Evolutionary conservation across 2,113 vertebrate genomes (phyloP).

Genomic region (Prionailurus bengalensis): DNA sequence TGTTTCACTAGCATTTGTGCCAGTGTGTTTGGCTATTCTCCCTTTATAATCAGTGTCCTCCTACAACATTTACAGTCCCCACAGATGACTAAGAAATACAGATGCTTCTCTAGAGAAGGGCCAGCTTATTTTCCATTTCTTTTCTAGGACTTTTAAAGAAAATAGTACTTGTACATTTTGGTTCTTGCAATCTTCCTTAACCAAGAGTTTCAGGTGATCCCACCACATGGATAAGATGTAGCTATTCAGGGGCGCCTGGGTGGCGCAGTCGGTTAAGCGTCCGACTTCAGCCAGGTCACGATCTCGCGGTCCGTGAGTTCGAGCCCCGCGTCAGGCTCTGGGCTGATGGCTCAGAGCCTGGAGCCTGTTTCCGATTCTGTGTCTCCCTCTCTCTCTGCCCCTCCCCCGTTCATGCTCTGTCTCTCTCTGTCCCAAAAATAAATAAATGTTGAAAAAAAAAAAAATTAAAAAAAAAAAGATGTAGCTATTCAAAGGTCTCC

Average conservation of each 20-base stretch:
- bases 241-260: constrained; percentile 42
- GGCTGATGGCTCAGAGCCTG: no score
- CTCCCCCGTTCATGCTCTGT: no score
- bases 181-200: constrained; percentile 67
- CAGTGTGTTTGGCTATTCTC: not conserved
- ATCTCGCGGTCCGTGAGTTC: no score
- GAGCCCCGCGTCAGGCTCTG: no score
- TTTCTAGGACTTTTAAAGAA: constrained; percentile 76
- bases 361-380: no score
- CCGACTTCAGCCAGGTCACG: no score
- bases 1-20: not conserved
- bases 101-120: constrained; percentile 20
- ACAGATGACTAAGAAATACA: not conserved
- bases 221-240: constrained; percentile 68
- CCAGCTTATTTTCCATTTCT: constrained; percentile 69
- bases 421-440: no score
- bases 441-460: no score
- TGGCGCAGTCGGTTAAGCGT: no score
- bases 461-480: constrained; percentile 8
- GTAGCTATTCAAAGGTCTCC: constrained; percentile 78
- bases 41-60: not conserved
- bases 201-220: constrained; percentile 75
- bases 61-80: not conserved
- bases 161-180: constrained; percentile 79
- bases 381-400: no score